phyloP scores from a whole-genome alignment of 2,888 invertebrate species.

The Platycheirus rosarum region DNA sequence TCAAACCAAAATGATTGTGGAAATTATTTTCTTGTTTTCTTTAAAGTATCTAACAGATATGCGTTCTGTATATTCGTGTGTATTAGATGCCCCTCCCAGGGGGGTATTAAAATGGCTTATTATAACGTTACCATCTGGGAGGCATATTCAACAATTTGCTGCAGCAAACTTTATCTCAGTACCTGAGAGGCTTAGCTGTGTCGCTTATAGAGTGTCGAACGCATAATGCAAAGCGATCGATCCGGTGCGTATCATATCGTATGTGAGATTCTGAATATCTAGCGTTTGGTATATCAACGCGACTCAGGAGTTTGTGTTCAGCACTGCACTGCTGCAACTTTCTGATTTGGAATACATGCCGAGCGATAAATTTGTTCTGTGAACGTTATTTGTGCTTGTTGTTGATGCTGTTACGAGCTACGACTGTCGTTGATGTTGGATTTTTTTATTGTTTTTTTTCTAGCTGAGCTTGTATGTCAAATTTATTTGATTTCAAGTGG shows the following conservation, averaged over 20 bases:
- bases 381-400: slow-evolving; percentile 67
- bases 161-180: slow-evolving; percentile 22
- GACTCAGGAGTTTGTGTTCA: slow-evolving; percentile 39
- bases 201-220: slow-evolving; percentile 54
- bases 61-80: slow-evolving; percentile 12
- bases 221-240: slow-evolving; percentile 63
- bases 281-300: slow-evolving; percentile 9
- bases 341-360: slow-evolving; percentile 71
- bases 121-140: slow-evolving; percentile 61
- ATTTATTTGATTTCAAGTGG: slow-evolving; percentile 72
- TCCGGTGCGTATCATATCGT: slow-evolving; percentile 45
- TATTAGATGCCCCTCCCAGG: slow-evolving; percentile 58
- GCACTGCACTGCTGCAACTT: slow-evolving; percentile 47
- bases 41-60: slow-evolving; percentile 12
- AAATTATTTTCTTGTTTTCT: slow-evolving; percentile 44
- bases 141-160: slow-evolving; percentile 20
- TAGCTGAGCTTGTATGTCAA: slow-evolving; percentile 62
- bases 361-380: slow-evolving; percentile 67
- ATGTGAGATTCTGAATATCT: slow-evolving; percentile 52
- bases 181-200: slow-evolving; percentile 13
- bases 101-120: slow-evolving; percentile 70
- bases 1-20: slow-evolving; percentile 41
- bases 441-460: slow-evolving; percentile 10
- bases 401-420: slow-evolving; percentile 62
- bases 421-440: slow-evolving; percentile 56